phyloP scores from a whole-genome alignment of 1,140 invertebrate genomes.

The Macrobrachium rosenbergii region DNA sequence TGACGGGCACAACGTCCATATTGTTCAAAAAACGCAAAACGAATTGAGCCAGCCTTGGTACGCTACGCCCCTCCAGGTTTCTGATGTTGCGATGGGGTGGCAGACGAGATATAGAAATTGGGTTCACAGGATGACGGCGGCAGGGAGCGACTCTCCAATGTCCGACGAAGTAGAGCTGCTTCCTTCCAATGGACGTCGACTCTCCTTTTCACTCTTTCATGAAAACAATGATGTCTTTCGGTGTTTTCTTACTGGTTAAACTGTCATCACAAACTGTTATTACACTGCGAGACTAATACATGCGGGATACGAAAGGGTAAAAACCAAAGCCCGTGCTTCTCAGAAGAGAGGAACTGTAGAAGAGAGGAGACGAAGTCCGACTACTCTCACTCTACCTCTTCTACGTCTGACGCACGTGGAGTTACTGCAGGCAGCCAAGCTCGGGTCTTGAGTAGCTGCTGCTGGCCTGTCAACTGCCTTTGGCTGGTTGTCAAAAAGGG shows the following conservation, averaged over 20 bases:
- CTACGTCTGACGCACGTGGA: constrained; percentile 47
- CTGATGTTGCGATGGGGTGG: constrained; percentile 32
- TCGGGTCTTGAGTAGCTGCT: constrained; percentile 18
- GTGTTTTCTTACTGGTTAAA: too few species aligned
- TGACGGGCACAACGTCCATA: constrained; percentile 52
- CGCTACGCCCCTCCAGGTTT: constrained; percentile 52
- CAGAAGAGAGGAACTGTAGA: background rate
- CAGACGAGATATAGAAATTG: background rate
- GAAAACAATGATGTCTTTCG: too few species aligned
- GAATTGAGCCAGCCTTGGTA: constrained; percentile 50
- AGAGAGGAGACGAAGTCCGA: background rate
- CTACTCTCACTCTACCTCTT: background rate
- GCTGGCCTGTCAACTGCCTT: background rate
- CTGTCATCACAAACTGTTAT: too few species aligned
- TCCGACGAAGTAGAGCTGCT: background rate
- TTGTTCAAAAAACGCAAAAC: constrained; percentile 50
- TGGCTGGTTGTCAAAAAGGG: constrained; percentile 24
- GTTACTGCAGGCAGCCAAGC: constrained; percentile 24
- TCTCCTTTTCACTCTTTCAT: too few species aligned
- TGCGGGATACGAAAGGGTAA: background rate
- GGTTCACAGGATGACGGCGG: background rate
- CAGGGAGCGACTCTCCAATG: background rate
- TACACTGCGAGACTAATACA: too few species aligned
- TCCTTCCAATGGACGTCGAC: background rate
- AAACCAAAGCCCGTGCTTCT: constrained; percentile 6